Percentiles rank a stretch among this genome's conserved stretches.
These are phyloP conservation scores for Tauraco erythrolophus DNA, from an alignment of 2,113 vertebrate genomes.

Conservation along the genomic window DNA sequence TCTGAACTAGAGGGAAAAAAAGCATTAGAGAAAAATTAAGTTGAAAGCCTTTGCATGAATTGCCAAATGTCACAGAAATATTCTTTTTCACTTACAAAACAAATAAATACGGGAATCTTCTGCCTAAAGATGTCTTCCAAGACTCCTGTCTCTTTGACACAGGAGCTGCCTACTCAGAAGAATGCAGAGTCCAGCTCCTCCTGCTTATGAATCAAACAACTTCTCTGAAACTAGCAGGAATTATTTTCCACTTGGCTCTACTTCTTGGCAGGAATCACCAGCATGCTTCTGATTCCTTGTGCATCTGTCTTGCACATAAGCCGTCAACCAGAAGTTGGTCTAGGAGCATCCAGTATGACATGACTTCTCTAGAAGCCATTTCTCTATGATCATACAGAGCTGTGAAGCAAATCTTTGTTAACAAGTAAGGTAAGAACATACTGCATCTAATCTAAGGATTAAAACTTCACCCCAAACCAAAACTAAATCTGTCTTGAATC, in stretches of 20 bases:
- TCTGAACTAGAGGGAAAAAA: background rate
- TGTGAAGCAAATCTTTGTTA: background rate
- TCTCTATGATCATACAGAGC: background rate
- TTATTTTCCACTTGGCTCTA: background rate
- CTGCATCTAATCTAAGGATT: background rate
- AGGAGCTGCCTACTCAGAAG: background rate
- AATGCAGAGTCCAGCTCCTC: background rate
- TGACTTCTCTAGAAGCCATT: background rate
- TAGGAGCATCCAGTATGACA: background rate
- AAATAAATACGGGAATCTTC: background rate
- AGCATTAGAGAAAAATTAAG: background rate
- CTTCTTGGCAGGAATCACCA: background rate
- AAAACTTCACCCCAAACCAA: background rate
- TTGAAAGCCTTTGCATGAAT: background rate
- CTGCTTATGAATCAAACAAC: background rate
- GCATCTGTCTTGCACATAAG: rapidly evolving
- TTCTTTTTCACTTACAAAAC: background rate
- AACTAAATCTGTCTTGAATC: background rate
- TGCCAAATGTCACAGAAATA: background rate
- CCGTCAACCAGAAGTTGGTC: background rate
- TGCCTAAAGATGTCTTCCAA: background rate
- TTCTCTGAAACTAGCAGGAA: background rate
- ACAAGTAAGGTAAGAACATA: background rate
- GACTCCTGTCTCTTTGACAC: background rate
- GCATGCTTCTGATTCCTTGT: background rate